Base-by-base conservation (phyloP, 2,113 vertebrate species). In the Phalacrocorax pelagicus region DNA sequence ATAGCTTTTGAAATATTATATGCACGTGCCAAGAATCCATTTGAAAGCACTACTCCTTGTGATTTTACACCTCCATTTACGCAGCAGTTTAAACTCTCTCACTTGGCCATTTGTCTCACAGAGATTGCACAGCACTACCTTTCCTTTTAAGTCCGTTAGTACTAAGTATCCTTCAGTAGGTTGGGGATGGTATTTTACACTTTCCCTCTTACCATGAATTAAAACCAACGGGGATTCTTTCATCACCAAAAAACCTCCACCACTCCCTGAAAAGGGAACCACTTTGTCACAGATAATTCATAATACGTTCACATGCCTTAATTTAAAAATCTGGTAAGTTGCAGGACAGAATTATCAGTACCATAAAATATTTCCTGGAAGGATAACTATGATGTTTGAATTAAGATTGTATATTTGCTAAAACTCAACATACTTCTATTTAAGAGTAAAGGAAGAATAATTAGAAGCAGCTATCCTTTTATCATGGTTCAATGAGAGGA, bases 81-180 rank as follows among this genome's bases (percentile, higher is more conserved):
- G 47, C 4, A 67, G 91, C 74, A 96, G 72, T 92, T 97, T 70
- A 69, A 97, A 92, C 16, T 59, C 61, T 90, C 38, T 86, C 74
- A 94, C 83, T 86, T 71, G 85, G 88, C 55, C 22, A 77, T 70
- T 95, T 95, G 78, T 94, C 65, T 89, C 89, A 49, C 63, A 83
- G 79, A 91, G 69, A 95, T 92, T 90, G 88, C 54, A 71, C 65
- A 89, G 70, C 84, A 92, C 29, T 86, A 49, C 40, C 55, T 73
- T 86, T 81, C 93, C 47, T 84, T 83, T 94, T 44, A 85, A 91
- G 71, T 79, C 69, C 91, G 46, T 82, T 93, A 93, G 78, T 81
- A 93, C 15, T 36, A 96, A 94, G 86, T 70, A 86, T 36, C 42
- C 71, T 88, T 82, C 69, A 87, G 59, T 46, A 61, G 29, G 15